Conservation (phyloP, 2,888 invertebrate species). For the Dione vanillae region DNA sequence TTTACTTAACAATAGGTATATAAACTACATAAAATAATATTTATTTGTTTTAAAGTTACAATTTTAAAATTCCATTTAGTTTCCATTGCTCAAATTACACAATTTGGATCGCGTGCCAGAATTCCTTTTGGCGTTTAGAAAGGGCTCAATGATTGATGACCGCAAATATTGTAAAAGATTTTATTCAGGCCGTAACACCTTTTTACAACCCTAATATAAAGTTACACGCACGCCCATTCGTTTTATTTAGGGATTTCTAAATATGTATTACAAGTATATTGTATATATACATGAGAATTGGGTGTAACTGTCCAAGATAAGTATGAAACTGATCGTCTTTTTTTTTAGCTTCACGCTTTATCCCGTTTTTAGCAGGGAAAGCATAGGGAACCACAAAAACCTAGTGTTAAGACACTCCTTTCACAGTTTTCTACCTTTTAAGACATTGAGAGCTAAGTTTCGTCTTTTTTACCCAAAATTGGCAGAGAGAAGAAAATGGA, state of each 20-base stretch:
- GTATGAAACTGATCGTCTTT: not conserved
- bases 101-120: constrained; percentile 33
- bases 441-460: too few species aligned
- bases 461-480: too few species aligned
- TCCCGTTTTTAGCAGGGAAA: too few species aligned
- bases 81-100: not conserved
- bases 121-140: constrained; percentile 31
- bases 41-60: not conserved
- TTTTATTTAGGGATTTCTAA: constrained; percentile 21
- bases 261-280: not conserved
- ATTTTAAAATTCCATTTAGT: not conserved
- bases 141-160: constrained; percentile 39
- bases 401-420: too few species aligned
- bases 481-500: too few species aligned
- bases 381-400: too few species aligned
- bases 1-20: too few species aligned
- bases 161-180: constrained; percentile 36
- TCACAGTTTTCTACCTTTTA: too few species aligned
- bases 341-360: too few species aligned
- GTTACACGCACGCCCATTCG: constrained; percentile 26
- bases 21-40: too few species aligned
- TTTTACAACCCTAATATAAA: constrained; percentile 26
- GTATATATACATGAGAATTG: not conserved
- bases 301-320: not conserved
- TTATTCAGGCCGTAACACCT: constrained; percentile 31